Evolutionary conservation across 2,888 invertebrate genomes (phyloP), one percentile per base, ranked within the genome.

Genomic region (Gisinianus flammeolus): DNA sequence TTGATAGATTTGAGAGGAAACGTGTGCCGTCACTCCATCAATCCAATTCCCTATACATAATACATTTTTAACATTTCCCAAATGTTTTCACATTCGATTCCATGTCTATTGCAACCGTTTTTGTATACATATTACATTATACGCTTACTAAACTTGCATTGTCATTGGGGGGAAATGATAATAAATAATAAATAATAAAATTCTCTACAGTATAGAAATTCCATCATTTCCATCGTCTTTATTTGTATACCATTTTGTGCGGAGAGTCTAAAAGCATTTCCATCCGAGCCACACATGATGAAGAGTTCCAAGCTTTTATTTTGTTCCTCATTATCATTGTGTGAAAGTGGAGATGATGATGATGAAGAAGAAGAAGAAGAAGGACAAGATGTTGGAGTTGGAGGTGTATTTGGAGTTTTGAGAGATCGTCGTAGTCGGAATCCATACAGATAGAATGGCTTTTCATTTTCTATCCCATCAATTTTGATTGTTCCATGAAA

Each of bases 401-500:
- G 24, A 2, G 19, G 22, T 6, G 24, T 24, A 3, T 16, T 6
- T 2, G 3, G 5, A 26, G 56, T 16, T 19, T 44, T 52, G 1
- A 64, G 24, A 52, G 12, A n/a, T 3, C 31, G 75, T 24, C 82
- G 74, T 22, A 69, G 89, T 62, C 88, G 87, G 0, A 89, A 84
- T 0, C 91, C 90, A 4, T 91, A 88, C 10, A 90, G 86, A 79
- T 90, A 89, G 28, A 92, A 72, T 84, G 86, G 85, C 16, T 77
- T 28, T 88, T 89, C 58, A 33, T 35, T 69, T 0, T 86, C 86
- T 69, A 88, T 86, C 0, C 89, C 86, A 74, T 87, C 88, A 67
- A 85, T 77, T 69, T 80, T 83, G 77, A 92, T 85, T 24, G 89
- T 89, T 0, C 92, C 93, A 81, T 90, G 88, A 24, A 91, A 85